These are phyloP conservation scores for Neoascia interrupta DNA, from an alignment of 2,888 invertebrate species.

Conservation along the genomic window DNA sequence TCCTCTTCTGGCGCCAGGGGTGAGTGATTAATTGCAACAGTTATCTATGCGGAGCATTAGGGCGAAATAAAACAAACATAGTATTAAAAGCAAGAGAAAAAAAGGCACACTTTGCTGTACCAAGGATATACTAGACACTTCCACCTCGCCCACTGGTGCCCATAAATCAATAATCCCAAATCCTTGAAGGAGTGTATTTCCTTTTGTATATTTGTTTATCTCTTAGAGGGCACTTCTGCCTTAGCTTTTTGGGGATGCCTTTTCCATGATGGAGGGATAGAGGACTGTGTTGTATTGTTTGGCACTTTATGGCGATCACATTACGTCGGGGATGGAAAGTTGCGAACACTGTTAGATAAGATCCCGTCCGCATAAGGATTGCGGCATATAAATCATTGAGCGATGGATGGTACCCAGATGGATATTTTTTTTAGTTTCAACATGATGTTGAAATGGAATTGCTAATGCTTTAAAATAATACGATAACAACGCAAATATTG, in stretches of 20 bases:
- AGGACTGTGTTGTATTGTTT: constrained; percentile 12
- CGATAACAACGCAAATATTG: no score
- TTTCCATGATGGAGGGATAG: constrained; percentile 18
- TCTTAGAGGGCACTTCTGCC: constrained; percentile 18
- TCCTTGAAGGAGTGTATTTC: constrained; percentile 37
- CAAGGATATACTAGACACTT: neutral
- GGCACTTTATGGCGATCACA: constrained; percentile 52
- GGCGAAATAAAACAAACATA: constrained; percentile 37
- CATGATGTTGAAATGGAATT: no score
- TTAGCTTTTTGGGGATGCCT: constrained; percentile 34
- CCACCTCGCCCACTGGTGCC: constrained; percentile 29
- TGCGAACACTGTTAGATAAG: constrained; percentile 63
- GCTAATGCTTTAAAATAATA: no score
- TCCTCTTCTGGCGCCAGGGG: neutral
- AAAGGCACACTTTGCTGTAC: neutral
- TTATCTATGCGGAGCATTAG: constrained; percentile 35
- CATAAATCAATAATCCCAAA: constrained; percentile 63
- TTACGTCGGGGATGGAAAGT: constrained; percentile 33
- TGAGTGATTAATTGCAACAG: constrained; percentile 62
- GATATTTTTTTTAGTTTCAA: constrained; percentile 44
- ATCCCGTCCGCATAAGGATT: constrained; percentile 35
- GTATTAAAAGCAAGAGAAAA: constrained; percentile 21
- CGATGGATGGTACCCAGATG: constrained; percentile 32
- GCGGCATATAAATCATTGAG: constrained; percentile 55
- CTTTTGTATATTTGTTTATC: neutral